Percentiles rank a stretch among this genome's conserved stretches.
phyloP scores from a whole-genome alignment of 2,797 vertebrate genomes.

The Furcifer pardalis region DNA sequence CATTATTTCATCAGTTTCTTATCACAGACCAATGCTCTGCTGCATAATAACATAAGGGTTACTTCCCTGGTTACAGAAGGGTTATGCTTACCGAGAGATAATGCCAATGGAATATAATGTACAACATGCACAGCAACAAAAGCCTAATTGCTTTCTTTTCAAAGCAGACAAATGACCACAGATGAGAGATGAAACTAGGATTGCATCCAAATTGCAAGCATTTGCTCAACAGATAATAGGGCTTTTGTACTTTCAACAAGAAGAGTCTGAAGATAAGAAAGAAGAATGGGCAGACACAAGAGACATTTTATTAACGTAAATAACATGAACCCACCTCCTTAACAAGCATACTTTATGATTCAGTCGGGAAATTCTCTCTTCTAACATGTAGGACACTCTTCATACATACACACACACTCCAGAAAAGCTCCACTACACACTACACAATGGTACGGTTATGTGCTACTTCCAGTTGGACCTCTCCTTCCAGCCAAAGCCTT shows the following conservation, averaged over 20 bases:
- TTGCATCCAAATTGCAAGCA: constrained; percentile 34
- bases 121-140: constrained; percentile 31
- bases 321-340: constrained; percentile 6
- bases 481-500: neutral
- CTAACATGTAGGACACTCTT: neutral
- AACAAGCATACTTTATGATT: neutral
- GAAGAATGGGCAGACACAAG: constrained; percentile 23
- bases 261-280: neutral
- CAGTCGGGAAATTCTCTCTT: constrained; percentile 9
- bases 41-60: constrained; percentile 1
- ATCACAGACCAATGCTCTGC: neutral
- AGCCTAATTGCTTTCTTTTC: constrained; percentile 37
- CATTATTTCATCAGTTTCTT: neutral
- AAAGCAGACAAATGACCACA: constrained; percentile 34
- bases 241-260: constrained; percentile 26
- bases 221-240: constrained; percentile 24
- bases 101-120: neutral
- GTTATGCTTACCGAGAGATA: constrained; percentile 1
- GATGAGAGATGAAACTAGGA: constrained; percentile 33
- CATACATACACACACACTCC: neutral
- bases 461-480: neutral
- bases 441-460: neutral
- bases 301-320: constrained; percentile 16
- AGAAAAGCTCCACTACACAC: neutral
- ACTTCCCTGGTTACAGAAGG: neutral